These are phyloP conservation scores for Seriola quinqueradiata DNA, from an alignment of 2,113 vertebrate genomes.

Conservation along the genomic window DNA sequence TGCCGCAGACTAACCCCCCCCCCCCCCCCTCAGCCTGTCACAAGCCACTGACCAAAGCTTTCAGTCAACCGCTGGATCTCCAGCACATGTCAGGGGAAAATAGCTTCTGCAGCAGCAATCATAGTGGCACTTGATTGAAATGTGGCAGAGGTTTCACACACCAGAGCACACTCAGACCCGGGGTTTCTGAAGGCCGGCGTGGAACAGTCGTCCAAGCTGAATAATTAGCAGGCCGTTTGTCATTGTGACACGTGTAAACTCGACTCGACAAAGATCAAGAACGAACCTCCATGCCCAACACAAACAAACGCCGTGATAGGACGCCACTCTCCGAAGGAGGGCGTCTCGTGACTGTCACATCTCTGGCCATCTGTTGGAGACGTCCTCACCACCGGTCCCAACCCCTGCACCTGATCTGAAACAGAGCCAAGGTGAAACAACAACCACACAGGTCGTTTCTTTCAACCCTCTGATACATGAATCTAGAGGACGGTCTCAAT, in stretches of 20 bases:
- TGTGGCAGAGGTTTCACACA: slow-evolving; percentile 13
- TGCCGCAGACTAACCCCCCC: slow-evolving; percentile 33
- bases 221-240: not conserved
- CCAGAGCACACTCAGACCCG: slow-evolving; percentile 3
- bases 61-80: slow-evolving; percentile 14
- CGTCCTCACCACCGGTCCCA: no score
- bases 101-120: slow-evolving; percentile 22
- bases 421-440: not conserved
- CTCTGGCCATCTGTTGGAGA: no score
- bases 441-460: no score
- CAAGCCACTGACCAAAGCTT: slow-evolving; percentile 41
- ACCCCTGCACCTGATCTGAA: not conserved
- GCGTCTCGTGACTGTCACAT: no score
- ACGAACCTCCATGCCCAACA: not conserved
- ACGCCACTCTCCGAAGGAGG: no score
- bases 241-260: not conserved
- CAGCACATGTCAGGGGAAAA: slow-evolving; percentile 28
- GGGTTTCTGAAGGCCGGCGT: slow-evolving; percentile 2
- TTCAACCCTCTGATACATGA: no score
- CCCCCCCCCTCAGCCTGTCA: slow-evolving; percentile 15
- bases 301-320: not conserved
- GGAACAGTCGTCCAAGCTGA: not conserved
- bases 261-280: not conserved
- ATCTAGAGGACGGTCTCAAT: no score
- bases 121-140: slow-evolving; percentile 18